Evolutionary conservation across 2,888 invertebrate species (phyloP).

Genomic region (Ceriagrion tenellum): DNA sequence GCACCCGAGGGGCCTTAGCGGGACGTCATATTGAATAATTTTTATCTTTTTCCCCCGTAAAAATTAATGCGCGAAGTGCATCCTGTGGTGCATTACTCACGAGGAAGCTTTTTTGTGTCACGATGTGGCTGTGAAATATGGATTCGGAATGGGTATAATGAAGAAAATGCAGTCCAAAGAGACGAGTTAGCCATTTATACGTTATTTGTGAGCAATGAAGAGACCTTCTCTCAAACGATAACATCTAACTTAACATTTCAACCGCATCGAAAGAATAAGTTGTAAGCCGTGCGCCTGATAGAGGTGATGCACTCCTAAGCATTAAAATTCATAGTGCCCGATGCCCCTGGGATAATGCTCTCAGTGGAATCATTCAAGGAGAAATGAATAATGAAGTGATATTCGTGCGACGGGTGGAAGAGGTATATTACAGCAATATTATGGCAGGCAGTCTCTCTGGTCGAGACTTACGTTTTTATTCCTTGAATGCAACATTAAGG

Average conservation of each 20-base stretch:
- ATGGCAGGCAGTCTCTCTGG: too few species aligned
- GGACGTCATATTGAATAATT: background rate
- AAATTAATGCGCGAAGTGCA: background rate
- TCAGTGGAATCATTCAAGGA: background rate
- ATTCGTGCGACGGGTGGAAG: background rate
- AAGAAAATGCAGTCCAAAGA: background rate
- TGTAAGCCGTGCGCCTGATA: background rate
- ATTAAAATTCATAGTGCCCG: background rate
- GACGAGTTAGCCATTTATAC: background rate
- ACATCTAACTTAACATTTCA: background rate
- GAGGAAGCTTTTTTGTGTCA: background rate
- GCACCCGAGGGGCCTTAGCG: background rate
- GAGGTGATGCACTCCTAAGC: background rate
- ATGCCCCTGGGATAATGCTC: background rate
- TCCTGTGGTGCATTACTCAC: background rate
- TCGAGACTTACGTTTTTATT: background rate
- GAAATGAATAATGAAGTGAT: background rate
- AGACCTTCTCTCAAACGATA: background rate
- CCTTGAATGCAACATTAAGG: background rate
- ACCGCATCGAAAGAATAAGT: background rate
- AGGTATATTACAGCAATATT: background rate
- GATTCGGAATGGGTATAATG: background rate
- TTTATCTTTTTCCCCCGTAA: background rate
- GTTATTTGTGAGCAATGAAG: constrained; percentile 27
- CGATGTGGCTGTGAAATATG: background rate